phyloP scores from a whole-genome alignment of 2,888 invertebrate genomes.

The Arrhopalites spinosus region DNA sequence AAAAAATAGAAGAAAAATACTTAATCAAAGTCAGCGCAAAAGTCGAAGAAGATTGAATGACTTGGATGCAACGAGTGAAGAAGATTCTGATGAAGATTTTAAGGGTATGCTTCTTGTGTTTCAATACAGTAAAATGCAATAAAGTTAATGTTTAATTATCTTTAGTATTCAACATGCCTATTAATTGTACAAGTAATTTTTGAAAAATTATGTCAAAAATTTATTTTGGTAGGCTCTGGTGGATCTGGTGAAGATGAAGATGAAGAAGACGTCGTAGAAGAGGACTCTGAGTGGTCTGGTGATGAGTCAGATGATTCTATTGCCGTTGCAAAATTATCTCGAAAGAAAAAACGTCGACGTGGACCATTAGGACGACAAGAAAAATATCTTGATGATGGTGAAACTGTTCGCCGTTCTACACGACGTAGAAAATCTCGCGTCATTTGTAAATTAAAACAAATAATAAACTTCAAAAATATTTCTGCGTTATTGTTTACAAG shows the following conservation, averaged over 20 bases:
- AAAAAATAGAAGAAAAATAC: slow-evolving; percentile 41
- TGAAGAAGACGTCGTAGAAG: slow-evolving; percentile 64
- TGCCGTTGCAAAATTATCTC: slow-evolving; percentile 36
- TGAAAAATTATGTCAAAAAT: background rate
- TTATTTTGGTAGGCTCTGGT: slow-evolving; percentile 58
- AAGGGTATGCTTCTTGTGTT: too few relatives aligned
- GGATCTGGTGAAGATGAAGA: slow-evolving; percentile 67
- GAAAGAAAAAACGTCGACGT: slow-evolving; percentile 40
- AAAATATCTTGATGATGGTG: slow-evolving; percentile 50
- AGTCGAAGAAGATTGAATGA: slow-evolving; percentile 70
- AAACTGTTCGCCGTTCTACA: slow-evolving; percentile 53
- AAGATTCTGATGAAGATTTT: slow-evolving; percentile 85
- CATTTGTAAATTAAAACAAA: slow-evolving; percentile 59
- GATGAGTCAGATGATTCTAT: slow-evolving; percentile 54
- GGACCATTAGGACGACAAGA: slow-evolving; percentile 47
- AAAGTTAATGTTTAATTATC: background rate
- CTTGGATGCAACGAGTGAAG: slow-evolving; percentile 76
- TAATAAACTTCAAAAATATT: too few relatives aligned
- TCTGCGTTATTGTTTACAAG: too few relatives aligned
- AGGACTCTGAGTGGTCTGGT: slow-evolving; percentile 55
- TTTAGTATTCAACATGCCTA: background rate
- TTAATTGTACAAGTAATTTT: background rate
- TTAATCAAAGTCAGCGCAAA: slow-evolving; percentile 31
- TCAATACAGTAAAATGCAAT: too few relatives aligned
- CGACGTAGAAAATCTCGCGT: slow-evolving; percentile 48